Evolutionary conservation across 2,113 vertebrate species (phyloP), one percentile per base, ranked within the genome.

Genomic region (Brachyistius frenatus): DNA sequence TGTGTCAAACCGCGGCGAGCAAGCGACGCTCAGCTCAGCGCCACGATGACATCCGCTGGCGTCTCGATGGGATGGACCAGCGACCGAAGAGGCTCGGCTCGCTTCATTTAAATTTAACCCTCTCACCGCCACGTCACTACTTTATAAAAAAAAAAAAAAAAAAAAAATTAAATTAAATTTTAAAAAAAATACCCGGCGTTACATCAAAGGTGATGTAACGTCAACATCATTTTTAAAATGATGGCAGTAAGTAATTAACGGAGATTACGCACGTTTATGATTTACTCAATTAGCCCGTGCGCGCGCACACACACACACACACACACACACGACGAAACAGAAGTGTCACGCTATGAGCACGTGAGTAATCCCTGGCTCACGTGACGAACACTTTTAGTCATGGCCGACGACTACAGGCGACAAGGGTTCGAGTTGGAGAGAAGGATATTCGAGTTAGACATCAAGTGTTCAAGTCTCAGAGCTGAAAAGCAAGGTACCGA

Each of bases 371-470:
- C 79, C 37, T 30, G 6, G 73, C 68, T 94, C 94, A 94, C 93
- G 93, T 95, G 94, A 95, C 90, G 31, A 55, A 56, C 70, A 80
- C 83, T 90, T 91, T 88, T 72, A 94, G 94, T 94, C 93, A 95
- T 95, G 95, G 95, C 94, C 79, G 95, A 95, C 94, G 94, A 95
- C 78, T 94, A 93, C 91, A 95, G 93, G 86, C 91, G 94, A 92
- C 94, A 94, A 81, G 93, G 92, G 15, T 89, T 95, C 66, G 95
- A 95, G 93, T 93, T 95, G 89, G 94, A 95, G 90, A 94, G 93
- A 91, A 91, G 95, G 89, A 94, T 95, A 87, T 93, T 94, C 72
- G 94, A 95, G 93, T 87, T 95, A 78, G 95, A 95, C 76, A 92
- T 90, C 69, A 95, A 94, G 85, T 95, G 95, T 83, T 92, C 93